Percentiles rank a stretch among this genome's conserved stretches.
Evolutionary conservation across 2,797 vertebrate species (phyloP).

Genomic region (Acanthornis magna): DNA sequence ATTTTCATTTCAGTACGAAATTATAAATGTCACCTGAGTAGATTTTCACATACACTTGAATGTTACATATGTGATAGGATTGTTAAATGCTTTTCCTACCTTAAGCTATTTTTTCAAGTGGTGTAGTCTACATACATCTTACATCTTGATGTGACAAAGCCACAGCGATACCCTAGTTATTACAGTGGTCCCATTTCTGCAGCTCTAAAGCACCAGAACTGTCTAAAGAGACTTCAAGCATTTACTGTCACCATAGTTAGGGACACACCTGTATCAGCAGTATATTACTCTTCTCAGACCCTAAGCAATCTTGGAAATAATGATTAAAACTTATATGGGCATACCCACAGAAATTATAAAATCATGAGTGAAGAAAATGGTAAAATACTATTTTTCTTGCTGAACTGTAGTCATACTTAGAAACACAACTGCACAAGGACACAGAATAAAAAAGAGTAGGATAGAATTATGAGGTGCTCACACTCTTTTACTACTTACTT

Average conservation of each 20-base stretch:
- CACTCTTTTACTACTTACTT: not conserved
- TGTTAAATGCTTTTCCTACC: not conserved
- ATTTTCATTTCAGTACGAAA: not conserved
- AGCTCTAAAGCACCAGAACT: not conserved
- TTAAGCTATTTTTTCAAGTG: not conserved
- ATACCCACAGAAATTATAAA: not conserved
- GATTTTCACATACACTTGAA: not conserved
- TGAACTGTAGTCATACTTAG: not conserved
- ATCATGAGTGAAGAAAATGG: not conserved
- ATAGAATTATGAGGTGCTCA: not conserved
- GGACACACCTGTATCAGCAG: not conserved
- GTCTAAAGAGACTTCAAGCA: not conserved
- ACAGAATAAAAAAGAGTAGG: not conserved
- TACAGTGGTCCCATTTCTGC: not conserved
- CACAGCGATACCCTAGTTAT: not conserved
- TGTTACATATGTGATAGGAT: rapidly evolving
- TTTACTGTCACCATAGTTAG: not conserved
- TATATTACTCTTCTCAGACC: not conserved
- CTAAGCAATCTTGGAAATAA: not conserved
- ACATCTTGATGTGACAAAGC: not conserved
- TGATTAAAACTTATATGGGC: not conserved
- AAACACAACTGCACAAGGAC: not conserved
- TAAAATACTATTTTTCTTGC: not conserved
- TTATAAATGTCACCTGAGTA: not conserved
- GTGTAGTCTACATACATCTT: not conserved